phyloP scores from a whole-genome alignment of 1,140 invertebrate genomes.

The Chironomus striatipennis region DNA sequence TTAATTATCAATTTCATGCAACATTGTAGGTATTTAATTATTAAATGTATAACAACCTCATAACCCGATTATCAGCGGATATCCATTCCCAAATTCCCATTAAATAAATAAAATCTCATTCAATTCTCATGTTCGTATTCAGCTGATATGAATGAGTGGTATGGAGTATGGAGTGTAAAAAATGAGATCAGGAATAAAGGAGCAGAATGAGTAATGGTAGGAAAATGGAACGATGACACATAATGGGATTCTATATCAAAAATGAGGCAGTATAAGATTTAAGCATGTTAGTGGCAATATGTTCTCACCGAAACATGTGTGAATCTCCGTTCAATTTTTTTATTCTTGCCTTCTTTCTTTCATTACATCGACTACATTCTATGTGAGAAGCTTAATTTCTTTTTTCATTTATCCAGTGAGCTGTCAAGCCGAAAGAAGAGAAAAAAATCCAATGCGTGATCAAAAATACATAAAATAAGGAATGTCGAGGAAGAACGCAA shows the following conservation, averaged over 20 bases:
- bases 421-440: not conserved
- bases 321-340: not conserved
- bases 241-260: not conserved
- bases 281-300: not conserved
- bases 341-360: too few relatives aligned
- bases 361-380: too few relatives aligned
- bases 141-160: too few relatives aligned
- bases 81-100: too few relatives aligned
- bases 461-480: slow-evolving; percentile 15
- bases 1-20: not conserved
- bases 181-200: not conserved
- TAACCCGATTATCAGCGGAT: not conserved
- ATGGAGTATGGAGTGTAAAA: too few relatives aligned
- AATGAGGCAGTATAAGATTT: too few relatives aligned
- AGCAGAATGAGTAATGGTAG: not conserved
- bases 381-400: not conserved
- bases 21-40: not conserved
- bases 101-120: too few relatives aligned
- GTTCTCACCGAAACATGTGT: not conserved
- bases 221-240: not conserved
- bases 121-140: too few relatives aligned
- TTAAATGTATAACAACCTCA: too few relatives aligned
- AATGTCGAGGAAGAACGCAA: not conserved
- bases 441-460: not conserved
- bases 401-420: not conserved